A percentile compares a stretch with the other conserved stretches of the same genome.
Conservation (phyloP, 2,888 invertebrate species). For the Cyaniris semiargus region DNA sequence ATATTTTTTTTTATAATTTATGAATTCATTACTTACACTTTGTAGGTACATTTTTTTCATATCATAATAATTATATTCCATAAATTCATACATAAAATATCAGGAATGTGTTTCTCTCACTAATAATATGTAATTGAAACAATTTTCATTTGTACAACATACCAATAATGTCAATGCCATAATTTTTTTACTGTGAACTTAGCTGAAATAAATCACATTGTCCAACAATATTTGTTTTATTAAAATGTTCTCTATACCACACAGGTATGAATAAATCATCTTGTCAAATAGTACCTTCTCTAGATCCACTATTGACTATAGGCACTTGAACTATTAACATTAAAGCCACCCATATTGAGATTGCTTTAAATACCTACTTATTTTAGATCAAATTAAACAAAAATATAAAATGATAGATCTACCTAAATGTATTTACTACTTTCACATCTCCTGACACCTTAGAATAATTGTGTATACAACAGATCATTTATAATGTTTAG, state of each 20-base stretch:
- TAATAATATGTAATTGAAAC: neutral
- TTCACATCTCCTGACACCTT: too few species aligned
- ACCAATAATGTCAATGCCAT: slow-evolving; percentile 40
- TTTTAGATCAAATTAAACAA: neutral
- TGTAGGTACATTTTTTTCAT: neutral
- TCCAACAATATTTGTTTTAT: slow-evolving; percentile 25
- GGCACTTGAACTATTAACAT: neutral
- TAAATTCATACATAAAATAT: neutral
- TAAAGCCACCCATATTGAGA: neutral
- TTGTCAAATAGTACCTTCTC: neutral
- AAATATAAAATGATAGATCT: neutral
- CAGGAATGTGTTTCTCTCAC: slow-evolving; percentile 16
- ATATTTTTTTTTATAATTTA: slow-evolving; percentile 30
- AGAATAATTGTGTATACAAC: neutral
- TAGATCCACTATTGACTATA: neutral
- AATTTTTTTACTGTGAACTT: slow-evolving; percentile 42
- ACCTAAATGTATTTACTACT: too few species aligned
- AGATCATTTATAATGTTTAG: neutral
- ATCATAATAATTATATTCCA: neutral
- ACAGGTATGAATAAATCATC: neutral
- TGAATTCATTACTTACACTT: slow-evolving; percentile 1
- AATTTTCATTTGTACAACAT: slow-evolving; percentile 22
- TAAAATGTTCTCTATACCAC: neutral
- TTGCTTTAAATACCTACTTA: neutral
- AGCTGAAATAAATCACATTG: slow-evolving; percentile 36